Conservation (phyloP, 1,140 invertebrate genomes). For the Leptinotarsa undecemlineata region DNA sequence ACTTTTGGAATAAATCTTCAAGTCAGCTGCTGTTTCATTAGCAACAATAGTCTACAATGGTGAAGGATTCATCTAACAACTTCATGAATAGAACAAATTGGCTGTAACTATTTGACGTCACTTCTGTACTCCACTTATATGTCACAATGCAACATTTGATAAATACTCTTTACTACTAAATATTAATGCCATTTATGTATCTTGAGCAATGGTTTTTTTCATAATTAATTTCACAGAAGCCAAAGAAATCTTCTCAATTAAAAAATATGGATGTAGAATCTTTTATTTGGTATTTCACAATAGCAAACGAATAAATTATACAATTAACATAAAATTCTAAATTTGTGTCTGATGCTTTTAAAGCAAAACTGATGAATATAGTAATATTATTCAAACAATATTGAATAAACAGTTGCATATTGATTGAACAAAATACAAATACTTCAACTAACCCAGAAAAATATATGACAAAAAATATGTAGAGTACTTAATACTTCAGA, state of each 20-base stretch:
- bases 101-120: not conserved
- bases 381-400: slow-evolving; percentile 1
- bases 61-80: too few species aligned
- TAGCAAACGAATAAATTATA: slow-evolving; percentile 1
- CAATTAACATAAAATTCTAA: not conserved
- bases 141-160: not conserved
- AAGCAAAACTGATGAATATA: not conserved
- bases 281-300: slow-evolving; percentile 3
- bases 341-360: not conserved
- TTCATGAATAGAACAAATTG: too few species aligned
- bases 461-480: not conserved
- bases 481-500: not conserved
- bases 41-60: too few species aligned
- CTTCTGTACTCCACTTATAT: not conserved
- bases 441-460: not conserved
- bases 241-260: not conserved
- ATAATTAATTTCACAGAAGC: too few species aligned
- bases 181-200: too few species aligned
- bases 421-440: not conserved
- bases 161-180: not conserved
- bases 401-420: not conserved
- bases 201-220: too few species aligned
- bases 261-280: not conserved
- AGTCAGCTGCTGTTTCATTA: too few species aligned
- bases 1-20: too few species aligned